Evolutionary conservation across 2,113 vertebrate genomes (phyloP), one percentile per base, ranked within the genome.

Genomic region (Noturus placidus): DNA sequence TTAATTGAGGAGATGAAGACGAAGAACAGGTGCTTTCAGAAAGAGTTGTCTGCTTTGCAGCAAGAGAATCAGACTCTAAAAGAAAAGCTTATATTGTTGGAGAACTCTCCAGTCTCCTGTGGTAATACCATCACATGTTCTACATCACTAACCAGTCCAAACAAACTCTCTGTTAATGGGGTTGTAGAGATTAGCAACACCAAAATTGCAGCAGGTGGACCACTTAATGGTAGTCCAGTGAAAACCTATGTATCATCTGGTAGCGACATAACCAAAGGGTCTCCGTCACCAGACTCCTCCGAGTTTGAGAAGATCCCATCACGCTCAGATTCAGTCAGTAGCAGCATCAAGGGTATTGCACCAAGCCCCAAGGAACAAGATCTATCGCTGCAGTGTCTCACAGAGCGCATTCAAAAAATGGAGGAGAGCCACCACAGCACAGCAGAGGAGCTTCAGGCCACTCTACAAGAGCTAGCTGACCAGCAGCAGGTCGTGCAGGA

Each of bases 401-500:
- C 96, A 0, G 97, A 98, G 91, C 95, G 95, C 90, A 98, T 99
- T 88, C 96, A 98, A 17, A 97, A 97, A 93, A 98, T 99, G 97
- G 98, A 99, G 88, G 98, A 99, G 92, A 98, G 94, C 82, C 97
- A 99, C 35, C 98, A 99, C 90, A 98, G 97, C 93, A 99, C 97
- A 0, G 95, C 97, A 0, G 98, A 99, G 80, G 98, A 99, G 63
- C 94, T 99, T 9, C 98, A 99, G 91, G 98, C 98, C 11, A 99
- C 98, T 1, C 78, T 99, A 69, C 98, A 99, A 88, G 98, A 99
- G 90, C 92, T 99, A 10, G 96, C 97, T 0, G 98, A 99, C 92
- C 98, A 99, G 92, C 97, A 99, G 91, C 97, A 99, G 87, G 95
- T 99, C 93, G 96, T 99, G 25, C 97, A 98, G 93, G 98, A 99